Evolutionary conservation across 2,113 vertebrate genomes (phyloP).

Genomic region (Nothoprocta perdicaria): DNA sequence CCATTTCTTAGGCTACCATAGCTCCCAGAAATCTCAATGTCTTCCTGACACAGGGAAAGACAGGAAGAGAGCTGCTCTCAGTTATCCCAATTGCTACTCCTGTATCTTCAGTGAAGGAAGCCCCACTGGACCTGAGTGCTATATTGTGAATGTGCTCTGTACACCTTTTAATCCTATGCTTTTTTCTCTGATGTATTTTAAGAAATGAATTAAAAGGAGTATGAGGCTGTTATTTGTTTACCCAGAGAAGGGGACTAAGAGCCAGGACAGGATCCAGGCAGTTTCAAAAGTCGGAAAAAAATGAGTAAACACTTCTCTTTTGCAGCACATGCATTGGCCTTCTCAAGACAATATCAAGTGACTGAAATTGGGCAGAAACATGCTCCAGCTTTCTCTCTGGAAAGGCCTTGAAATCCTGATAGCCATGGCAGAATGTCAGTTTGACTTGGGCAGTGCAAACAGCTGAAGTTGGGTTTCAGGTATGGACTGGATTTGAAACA

Average conservation of each 20-base stretch:
- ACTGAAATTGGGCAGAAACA: background rate
- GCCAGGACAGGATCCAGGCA: background rate
- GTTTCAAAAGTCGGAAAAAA: background rate
- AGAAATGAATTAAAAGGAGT: background rate
- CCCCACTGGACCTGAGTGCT: background rate
- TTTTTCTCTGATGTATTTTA: background rate
- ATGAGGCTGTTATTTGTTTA: background rate
- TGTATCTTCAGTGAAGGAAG: background rate
- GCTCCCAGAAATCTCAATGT: no score
- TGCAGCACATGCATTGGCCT: background rate
- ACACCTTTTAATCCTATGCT: background rate
- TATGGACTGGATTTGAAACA: background rate
- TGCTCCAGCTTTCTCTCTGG: background rate
- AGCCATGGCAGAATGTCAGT: background rate
- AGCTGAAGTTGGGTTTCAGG: background rate
- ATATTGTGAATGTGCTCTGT: background rate
- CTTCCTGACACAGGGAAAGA: no score
- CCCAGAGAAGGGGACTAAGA: fast-evolving
- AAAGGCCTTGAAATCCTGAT: background rate
- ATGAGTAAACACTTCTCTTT: background rate
- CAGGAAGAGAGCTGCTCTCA: no score
- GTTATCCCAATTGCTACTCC: background rate
- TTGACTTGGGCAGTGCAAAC: background rate
- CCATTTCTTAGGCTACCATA: no score
- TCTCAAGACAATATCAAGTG: background rate